Conservation (phyloP, 2,797 vertebrate species). For the Acipenser oxyrinchus region DNA sequence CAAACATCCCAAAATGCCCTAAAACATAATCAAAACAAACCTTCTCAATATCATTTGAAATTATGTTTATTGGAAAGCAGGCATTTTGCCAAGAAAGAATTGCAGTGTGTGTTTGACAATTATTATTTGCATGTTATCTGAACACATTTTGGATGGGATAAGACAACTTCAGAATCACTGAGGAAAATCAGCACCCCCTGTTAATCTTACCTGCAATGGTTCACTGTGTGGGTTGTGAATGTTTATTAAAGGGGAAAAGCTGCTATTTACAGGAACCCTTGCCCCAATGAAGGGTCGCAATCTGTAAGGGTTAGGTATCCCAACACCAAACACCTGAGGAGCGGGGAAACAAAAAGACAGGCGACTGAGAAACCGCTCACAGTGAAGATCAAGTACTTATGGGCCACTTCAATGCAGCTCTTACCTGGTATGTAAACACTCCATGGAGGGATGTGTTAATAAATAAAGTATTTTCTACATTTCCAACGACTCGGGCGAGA, state of each 20-base stretch:
- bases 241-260: conserved; percentile 95
- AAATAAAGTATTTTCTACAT: conserved; percentile 99
- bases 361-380: background rate
- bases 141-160: no score
- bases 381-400: background rate
- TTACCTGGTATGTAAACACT: conserved; percentile 98
- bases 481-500: conserved; percentile 94
- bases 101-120: no score
- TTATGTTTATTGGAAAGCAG: no score
- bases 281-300: conserved; percentile 93
- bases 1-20: no score
- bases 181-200: no score
- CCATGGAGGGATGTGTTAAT: conserved; percentile 99
- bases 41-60: no score
- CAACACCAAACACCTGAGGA: conserved; percentile 91
- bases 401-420: conserved; percentile 8
- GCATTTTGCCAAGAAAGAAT: no score
- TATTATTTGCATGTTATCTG: no score
- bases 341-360: background rate
- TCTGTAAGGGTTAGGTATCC: conserved; percentile 93
- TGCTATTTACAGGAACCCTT: conserved; percentile 95
- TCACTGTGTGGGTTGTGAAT: conserved; percentile 96
- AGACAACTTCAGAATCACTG: no score
- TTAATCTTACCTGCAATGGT: conserved; percentile 77
- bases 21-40: no score